A percentile compares a stretch with the other conserved stretches of the same genome.
phyloP scores from a whole-genome alignment of 2,113 vertebrate genomes.

The Oxyura jamaicensis region DNA sequence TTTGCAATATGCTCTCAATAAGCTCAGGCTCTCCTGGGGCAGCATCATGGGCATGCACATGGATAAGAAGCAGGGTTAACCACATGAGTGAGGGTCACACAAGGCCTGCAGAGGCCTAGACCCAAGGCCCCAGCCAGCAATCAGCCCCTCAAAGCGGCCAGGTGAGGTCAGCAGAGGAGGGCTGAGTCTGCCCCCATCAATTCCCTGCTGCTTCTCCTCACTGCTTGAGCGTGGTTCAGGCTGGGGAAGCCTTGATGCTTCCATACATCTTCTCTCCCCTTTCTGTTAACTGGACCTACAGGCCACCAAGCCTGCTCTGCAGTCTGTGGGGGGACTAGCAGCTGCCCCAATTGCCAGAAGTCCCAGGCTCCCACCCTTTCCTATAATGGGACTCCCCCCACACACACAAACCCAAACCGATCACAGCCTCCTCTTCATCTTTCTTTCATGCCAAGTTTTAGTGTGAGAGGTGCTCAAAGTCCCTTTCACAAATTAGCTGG shows the following conservation, averaged over 20 bases:
- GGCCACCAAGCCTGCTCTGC: neutral
- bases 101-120: neutral
- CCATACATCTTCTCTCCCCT: neutral
- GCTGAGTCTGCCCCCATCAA: rapidly evolving
- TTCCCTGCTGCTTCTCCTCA: rapidly evolving
- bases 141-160: neutral
- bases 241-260: neutral
- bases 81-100: neutral
- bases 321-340: neutral
- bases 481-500: neutral
- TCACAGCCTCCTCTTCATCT: neutral
- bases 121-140: neutral
- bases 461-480: neutral
- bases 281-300: rapidly evolving
- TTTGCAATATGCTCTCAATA: neutral
- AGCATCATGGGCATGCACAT: neutral
- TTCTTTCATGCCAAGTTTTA: neutral
- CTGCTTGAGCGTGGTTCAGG: rapidly evolving
- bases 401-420: no score
- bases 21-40: neutral
- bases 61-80: neutral
- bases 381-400: neutral
- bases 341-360: neutral
- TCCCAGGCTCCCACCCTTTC: neutral
- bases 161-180: neutral